These are phyloP conservation scores for Spisula solida DNA, from an alignment of 2,888 invertebrate genomes.

Conservation along the genomic window DNA sequence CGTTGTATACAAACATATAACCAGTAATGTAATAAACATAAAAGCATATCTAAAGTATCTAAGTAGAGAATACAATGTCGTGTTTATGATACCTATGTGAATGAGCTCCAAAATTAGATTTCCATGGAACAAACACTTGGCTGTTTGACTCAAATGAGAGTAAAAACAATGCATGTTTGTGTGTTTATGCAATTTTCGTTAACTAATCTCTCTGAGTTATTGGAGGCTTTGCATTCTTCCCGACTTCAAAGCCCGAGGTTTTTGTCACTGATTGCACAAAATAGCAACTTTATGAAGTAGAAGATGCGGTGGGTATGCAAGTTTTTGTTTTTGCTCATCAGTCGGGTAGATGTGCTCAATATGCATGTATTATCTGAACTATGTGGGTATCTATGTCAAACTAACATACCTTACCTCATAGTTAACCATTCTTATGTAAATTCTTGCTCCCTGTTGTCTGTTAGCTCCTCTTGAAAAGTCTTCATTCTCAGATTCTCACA, in stretches of 20 bases:
- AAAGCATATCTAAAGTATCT: not conserved
- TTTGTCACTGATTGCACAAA: not conserved
- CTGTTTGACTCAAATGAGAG: conserved; percentile 5
- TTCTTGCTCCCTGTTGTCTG: not conserved
- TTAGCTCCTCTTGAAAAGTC: not conserved
- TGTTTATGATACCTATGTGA: not conserved
- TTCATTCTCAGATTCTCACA: not conserved
- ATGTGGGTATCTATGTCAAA: not conserved
- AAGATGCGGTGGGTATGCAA: conserved; percentile 3
- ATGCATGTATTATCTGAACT: not conserved
- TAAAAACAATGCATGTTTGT: conserved; percentile 16
- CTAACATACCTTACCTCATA: not conserved
- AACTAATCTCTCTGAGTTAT: not conserved
- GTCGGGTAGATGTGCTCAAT: not conserved
- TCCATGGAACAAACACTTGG: not conserved
- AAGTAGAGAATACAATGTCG: not conserved
- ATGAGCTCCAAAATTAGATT: not conserved
- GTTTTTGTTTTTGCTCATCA: not conserved
- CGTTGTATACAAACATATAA: not conserved
- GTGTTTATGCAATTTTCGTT: conserved; percentile 8
- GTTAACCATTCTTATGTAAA: not conserved
- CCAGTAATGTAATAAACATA: not conserved
- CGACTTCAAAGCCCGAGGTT: not conserved
- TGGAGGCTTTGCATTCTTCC: not conserved
- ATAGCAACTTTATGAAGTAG: not conserved